Evolutionary conservation across 2,113 vertebrate genomes (phyloP).

Genomic region (Xenopus laevis): DNA sequence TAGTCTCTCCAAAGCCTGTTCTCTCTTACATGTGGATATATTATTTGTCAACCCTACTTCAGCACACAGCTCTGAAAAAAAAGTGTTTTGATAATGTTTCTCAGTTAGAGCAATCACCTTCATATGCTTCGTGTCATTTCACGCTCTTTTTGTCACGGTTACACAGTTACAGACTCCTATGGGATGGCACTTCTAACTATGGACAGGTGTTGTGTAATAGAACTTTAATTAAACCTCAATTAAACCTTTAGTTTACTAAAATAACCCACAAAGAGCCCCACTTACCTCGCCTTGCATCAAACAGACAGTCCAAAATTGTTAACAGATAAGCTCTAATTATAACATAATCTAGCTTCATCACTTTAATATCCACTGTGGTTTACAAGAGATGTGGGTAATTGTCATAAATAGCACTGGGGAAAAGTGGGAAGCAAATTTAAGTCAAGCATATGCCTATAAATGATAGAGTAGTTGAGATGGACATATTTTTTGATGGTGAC

Average conservation of each 20-base stretch:
- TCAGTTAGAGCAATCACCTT: neutral
- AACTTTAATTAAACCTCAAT: neutral
- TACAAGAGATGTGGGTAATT: no score
- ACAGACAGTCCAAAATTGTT: neutral
- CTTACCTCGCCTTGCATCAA: neutral
- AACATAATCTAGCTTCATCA: neutral
- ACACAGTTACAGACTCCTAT: neutral
- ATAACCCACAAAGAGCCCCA: neutral
- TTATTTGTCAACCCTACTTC: constrained; percentile 3
- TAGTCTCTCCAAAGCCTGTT: no score
- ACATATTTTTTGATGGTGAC: no score
- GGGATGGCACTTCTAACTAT: constrained; percentile 2
- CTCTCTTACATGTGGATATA: neutral
- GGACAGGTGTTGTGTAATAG: constrained; percentile 1
- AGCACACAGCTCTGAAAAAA: neutral
- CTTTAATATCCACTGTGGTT: neutral
- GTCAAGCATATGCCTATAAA: no score
- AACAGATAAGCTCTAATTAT: neutral
- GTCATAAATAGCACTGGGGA: no score
- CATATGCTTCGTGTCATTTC: neutral
- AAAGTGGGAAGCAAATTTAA: no score
- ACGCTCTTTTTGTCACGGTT: neutral
- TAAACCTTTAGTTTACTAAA: neutral
- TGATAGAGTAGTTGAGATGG: no score
- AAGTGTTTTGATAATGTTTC: neutral